phyloP scores from a whole-genome alignment of 2,888 invertebrate species.

The Nemotelus pantherinus region DNA sequence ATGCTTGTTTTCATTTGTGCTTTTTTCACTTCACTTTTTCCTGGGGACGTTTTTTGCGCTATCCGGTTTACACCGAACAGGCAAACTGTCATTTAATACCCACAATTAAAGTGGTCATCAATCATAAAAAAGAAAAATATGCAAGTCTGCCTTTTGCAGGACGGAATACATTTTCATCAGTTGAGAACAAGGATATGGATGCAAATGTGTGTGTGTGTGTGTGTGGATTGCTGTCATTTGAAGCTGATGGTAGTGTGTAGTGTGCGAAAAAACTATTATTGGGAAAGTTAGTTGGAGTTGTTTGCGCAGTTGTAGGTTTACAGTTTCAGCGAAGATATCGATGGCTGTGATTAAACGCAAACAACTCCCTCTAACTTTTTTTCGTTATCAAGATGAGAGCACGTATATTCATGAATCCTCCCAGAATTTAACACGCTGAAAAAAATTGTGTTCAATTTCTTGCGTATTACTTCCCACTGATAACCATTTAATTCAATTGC shows the following conservation, averaged over 20 bases:
- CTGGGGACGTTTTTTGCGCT: conserved; percentile 31
- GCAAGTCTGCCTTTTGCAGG: conserved; percentile 35
- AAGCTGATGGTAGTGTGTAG: no score
- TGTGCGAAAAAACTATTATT: no score
- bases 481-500: conserved; percentile 35
- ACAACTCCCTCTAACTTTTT: no score
- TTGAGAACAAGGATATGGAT: background rate
- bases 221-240: background rate
- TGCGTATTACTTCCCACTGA: background rate
- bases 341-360: no score
- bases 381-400: no score
- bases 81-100: conserved; percentile 64
- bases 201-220: background rate
- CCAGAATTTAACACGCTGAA: no score
- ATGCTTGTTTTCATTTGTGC: conserved; percentile 17
- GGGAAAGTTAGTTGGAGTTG: background rate
- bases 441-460: background rate
- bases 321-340: no score
- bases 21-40: background rate
- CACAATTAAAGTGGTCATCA: conserved; percentile 65
- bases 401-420: no score
- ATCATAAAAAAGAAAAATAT: conserved; percentile 58
- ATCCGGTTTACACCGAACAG: conserved; percentile 47
- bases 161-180: conserved; percentile 14
- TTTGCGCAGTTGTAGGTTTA: background rate